These are phyloP conservation scores for Phocides pigmalion DNA, from an alignment of 1,140 invertebrate species.

Conservation along the genomic window DNA sequence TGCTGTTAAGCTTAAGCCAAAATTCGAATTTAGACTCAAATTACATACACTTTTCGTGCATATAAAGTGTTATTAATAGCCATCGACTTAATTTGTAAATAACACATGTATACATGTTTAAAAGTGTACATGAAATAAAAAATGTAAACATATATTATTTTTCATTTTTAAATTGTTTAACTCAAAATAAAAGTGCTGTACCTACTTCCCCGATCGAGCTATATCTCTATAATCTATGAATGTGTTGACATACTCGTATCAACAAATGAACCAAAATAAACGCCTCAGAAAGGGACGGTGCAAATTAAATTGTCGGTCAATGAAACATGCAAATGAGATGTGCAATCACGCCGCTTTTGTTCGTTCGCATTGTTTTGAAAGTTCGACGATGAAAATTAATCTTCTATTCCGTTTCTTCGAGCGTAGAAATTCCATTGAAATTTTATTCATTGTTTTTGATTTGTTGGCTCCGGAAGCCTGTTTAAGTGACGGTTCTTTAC, in stretches of 20 bases:
- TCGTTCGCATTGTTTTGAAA: constrained; percentile 47
- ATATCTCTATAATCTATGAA: too few relatives aligned
- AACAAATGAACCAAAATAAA: constrained; percentile 53
- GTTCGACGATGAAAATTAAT: constrained; percentile 39
- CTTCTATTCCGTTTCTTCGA: constrained; percentile 29
- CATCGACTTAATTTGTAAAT: too few relatives aligned
- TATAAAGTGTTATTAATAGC: too few relatives aligned
- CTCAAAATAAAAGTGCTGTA: too few relatives aligned
- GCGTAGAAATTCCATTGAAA: constrained; percentile 10
- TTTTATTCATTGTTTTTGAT: constrained; percentile 24
- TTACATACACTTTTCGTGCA: too few relatives aligned
- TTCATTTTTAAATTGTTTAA: too few relatives aligned
- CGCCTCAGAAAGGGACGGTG: constrained; percentile 45
- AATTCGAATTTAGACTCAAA: too few relatives aligned
- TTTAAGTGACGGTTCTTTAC: constrained; percentile 4
- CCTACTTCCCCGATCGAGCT: too few relatives aligned
- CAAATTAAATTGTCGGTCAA: constrained; percentile 64
- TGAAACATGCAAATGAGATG: constrained; percentile 63
- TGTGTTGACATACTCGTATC: constrained; percentile 13
- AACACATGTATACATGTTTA: too few relatives aligned
- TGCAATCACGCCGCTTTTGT: constrained; percentile 60
- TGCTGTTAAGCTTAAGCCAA: too few relatives aligned
- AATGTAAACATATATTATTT: too few relatives aligned
- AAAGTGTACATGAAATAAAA: too few relatives aligned
- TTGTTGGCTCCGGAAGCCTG: constrained; percentile 2